Evolutionary conservation across 2,888 invertebrate genomes (phyloP).

Genomic region (Sesia apiformis): DNA sequence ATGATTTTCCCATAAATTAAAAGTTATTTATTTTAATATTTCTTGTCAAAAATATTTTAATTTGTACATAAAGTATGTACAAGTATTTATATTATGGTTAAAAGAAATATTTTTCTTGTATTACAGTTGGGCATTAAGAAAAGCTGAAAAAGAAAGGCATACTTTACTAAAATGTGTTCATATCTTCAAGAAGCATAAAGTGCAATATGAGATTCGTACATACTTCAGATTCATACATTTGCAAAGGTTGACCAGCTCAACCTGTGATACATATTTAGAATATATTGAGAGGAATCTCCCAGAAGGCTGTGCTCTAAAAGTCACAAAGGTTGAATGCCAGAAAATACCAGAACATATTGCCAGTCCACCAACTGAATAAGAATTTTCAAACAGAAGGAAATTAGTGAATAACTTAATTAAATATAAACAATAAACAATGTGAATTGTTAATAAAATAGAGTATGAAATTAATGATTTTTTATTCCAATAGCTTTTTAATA

Average conservation of each 20-base stretch:
- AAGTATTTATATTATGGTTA: too few species aligned
- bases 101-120: too few species aligned
- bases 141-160: slow-evolving; percentile 82
- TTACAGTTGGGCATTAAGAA: slow-evolving; percentile 81
- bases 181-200: slow-evolving; percentile 93
- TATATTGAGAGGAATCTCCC: slow-evolving; percentile 97
- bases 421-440: too few species aligned
- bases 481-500: too few species aligned
- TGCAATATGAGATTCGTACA: slow-evolving; percentile 96
- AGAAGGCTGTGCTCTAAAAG: slow-evolving; percentile 96
- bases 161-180: slow-evolving; percentile 91
- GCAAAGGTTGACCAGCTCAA: slow-evolving; percentile 92
- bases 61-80: too few species aligned
- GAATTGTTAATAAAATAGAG: too few species aligned
- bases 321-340: slow-evolving; percentile 82
- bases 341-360: slow-evolving; percentile 71
- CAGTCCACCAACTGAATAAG: not conserved
- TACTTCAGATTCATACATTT: slow-evolving; percentile 90
- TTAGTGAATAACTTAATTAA: too few species aligned
- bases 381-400: not conserved
- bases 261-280: slow-evolving; percentile 95
- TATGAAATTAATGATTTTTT: too few species aligned
- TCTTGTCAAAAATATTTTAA: too few species aligned
- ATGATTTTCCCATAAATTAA: too few species aligned
- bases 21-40: too few species aligned